Evolutionary conservation across 2,797 vertebrate species (phyloP).

Genomic region (Syngnathus acus): DNA sequence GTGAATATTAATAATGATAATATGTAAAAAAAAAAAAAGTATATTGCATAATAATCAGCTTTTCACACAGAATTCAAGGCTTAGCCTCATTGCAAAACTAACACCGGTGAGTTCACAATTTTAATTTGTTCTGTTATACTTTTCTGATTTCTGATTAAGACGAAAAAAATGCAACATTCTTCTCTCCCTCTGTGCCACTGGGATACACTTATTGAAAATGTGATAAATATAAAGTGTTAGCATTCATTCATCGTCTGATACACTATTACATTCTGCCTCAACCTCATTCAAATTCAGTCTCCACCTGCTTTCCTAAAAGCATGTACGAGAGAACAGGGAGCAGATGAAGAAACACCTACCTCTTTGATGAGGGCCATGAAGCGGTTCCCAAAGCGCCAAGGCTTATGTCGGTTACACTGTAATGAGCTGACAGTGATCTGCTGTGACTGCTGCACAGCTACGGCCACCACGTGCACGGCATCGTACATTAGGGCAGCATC

Average conservation of each 20-base stretch:
- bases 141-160: background rate
- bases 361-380: slow-evolving; percentile 97
- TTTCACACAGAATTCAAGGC: too few relatives aligned
- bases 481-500: slow-evolving; percentile 96
- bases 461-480: slow-evolving; percentile 93
- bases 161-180: too few relatives aligned
- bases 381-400: slow-evolving; percentile 93
- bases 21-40: too few relatives aligned
- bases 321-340: slow-evolving; percentile 18
- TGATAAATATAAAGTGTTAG: background rate
- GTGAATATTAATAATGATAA: too few relatives aligned
- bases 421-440: slow-evolving; percentile 97
- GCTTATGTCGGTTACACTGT: slow-evolving; percentile 95
- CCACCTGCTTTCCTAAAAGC: slow-evolving; percentile 16
- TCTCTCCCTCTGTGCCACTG: background rate
- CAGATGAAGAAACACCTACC: slow-evolving; percentile 60
- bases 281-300: slow-evolving; percentile 31
- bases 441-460: slow-evolving; percentile 94
- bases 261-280: background rate
- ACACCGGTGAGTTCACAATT: background rate
- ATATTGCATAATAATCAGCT: too few relatives aligned
- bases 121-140: background rate
- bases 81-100: too few relatives aligned
- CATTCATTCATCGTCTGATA: background rate
- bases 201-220: background rate